phyloP scores from a whole-genome alignment of 2,888 invertebrate species.

The Catocala sponsa region DNA sequence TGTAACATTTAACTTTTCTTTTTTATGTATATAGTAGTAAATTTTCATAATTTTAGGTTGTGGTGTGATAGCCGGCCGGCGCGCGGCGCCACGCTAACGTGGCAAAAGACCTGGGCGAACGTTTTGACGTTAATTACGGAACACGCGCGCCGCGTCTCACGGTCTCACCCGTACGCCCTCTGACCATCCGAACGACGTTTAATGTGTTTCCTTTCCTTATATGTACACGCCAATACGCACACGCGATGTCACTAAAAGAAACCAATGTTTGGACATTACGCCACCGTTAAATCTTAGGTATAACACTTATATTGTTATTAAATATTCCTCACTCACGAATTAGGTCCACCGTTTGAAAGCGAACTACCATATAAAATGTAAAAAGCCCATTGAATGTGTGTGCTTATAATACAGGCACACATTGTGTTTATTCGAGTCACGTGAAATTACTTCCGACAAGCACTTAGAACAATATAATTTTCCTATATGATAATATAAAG shows the following conservation, averaged over 20 bases:
- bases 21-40: no score
- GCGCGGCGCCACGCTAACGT: constrained; percentile 29
- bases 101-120: constrained; percentile 34
- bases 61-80: constrained; percentile 27
- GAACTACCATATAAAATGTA: not conserved
- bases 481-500: constrained; percentile 10
- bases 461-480: constrained; percentile 22
- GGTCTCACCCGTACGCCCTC: constrained; percentile 33
- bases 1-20: no score
- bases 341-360: constrained; percentile 4
- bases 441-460: constrained; percentile 8
- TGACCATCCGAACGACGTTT: constrained; percentile 40
- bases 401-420: constrained; percentile 6
- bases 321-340: constrained; percentile 15
- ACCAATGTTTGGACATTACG: constrained; percentile 19
- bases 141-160: constrained; percentile 28
- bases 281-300: not conserved
- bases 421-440: constrained; percentile 6
- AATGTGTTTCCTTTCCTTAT: constrained; percentile 50
- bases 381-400: not conserved
- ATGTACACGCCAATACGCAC: constrained; percentile 48
- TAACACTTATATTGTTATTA: constrained; percentile 13
- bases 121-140: constrained; percentile 47
- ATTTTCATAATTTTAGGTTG: not conserved
- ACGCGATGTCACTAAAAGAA: constrained; percentile 42